phyloP scores from a whole-genome alignment of 2,113 vertebrate genomes.

The Petrocephalus microphthalmus region DNA sequence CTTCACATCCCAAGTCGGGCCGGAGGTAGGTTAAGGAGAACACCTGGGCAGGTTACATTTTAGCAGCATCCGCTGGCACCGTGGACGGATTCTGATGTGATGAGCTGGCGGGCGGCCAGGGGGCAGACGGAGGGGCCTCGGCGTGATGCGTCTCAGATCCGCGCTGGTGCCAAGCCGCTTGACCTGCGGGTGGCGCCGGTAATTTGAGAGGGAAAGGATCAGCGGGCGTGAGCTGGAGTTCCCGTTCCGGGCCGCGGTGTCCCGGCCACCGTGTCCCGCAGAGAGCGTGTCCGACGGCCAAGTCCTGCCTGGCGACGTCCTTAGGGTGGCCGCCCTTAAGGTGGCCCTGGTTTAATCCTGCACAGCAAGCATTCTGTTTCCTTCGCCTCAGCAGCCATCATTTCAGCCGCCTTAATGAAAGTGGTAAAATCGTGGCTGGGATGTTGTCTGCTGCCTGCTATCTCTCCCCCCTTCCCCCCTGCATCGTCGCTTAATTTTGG shows the following conservation, averaged over 20 bases:
- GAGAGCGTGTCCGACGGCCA: neutral
- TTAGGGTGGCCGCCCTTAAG: neutral
- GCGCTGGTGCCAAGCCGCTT: neutral
- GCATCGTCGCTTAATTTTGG: neutral
- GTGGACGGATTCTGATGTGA: neutral
- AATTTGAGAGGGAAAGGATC: neutral
- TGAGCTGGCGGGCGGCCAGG: neutral
- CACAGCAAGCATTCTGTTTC: neutral
- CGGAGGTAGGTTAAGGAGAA: neutral
- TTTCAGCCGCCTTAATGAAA: neutral
- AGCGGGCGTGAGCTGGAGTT: neutral
- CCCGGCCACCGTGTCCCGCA: neutral
- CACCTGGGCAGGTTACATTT: neutral
- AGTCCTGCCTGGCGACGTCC: neutral
- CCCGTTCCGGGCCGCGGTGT: neutral
- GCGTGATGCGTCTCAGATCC: neutral
- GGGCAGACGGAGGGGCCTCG: neutral
- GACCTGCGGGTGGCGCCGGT: neutral
- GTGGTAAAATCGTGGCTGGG: neutral
- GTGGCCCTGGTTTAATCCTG: neutral
- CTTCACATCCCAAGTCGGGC: neutral
- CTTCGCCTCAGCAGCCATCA: neutral
- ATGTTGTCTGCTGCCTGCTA: neutral
- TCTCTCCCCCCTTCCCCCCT: neutral
- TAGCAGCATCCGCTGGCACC: neutral